Base-by-base conservation (phyloP, 2,888 invertebrate species). In the Lobophora halterata region DNA sequence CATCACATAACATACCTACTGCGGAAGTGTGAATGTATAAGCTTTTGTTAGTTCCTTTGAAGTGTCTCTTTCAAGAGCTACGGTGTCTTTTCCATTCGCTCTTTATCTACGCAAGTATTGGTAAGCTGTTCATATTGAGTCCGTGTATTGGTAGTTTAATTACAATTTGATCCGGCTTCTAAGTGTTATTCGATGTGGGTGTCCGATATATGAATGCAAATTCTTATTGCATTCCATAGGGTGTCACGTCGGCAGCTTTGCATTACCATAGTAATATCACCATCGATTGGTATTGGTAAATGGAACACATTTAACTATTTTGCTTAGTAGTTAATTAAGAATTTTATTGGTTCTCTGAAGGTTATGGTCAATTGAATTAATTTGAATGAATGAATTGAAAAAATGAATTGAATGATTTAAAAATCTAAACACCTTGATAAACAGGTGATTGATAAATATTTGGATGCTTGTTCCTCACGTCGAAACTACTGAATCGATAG, bases 141-240 rank as follows among this genome's bases (percentile, higher is more conserved):
- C 74, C 86, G 86, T 86, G 86, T 81, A 81, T 80, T 81, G 86
- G 79, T 77, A 78, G 74, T 81, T 85, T 86, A 87, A 87, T 87
- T 86, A 85, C 81, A 70, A 65, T 71, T 73, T 81, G 81, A 85
- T 85, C 79, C 82, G 78, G 79, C 75, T 75, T 63, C 69, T 56
- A 54, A 62, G 69, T 63, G 73, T 68, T 75, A 73, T 73, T 71
- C 86, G 78, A 79, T 79, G 86, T 87, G 86, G 86, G 86, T 86
- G 86, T 86, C 65, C 86, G 77, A 78, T 79, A 79, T 76, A 77
- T 55, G 69, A 78, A 79, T 80, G 79, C 73, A 72, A 78, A 79
- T 78, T 59, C 59, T 27, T 47, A 36, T 41, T 45, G 38, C 55
- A 58, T 45, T 44, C 28, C 65, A 6, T 18, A 58, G 58, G 48